Base-by-base conservation (phyloP, 2,888 invertebrate species). In the Chrysopilus asiliformis region DNA sequence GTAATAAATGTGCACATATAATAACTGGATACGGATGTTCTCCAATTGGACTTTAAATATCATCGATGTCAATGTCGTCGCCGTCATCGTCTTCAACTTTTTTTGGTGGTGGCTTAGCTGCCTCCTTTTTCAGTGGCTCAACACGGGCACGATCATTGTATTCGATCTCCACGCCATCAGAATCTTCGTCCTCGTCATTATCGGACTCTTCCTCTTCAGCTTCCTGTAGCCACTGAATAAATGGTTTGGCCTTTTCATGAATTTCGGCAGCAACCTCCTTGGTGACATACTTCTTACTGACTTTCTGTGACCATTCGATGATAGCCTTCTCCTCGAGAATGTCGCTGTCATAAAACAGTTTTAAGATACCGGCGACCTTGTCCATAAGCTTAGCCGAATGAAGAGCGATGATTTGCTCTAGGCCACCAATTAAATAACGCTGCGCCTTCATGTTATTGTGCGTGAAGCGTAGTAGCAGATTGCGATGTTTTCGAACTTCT, bases 151-250 rank as follows among this genome's bases (percentile, higher is more conserved):
- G 79, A 66, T 90, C 90, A 60, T 85, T 79, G 59, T 89, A 90
- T 60, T 87, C 86, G 62, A 90, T 89, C 73, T 69, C 68, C 39
- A 74, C 71, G 45, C 81, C 58, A 8, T 52, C 50, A 15, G 25
- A 35, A 15, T 52, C 56, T n/a, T 45, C 82, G 40, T 77, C 79
- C 38, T 78, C 76, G 17, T 76, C 77, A 26, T 74, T 75, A n/a
- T 78, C 81, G 16, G 80, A 81, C 45, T 82, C 82, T 57, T 90
- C 90, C 61, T 94, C 94, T 57, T 94, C 94, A 41, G 97, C 97
- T 59, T 97, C 93, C 60, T 85, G 78, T 50, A 98, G 73, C 98
- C 98, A 98, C 54, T 82, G 89, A 43, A 98, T 75, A 66, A 98
- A 93, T 39, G 91, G 91, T 54, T 80, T 78, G 35, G 93, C 94